Evolutionary conservation across 35 echinoderm and acorn worm genomes (phyloP).

Genomic region (Amphiura filiformis): DNA sequence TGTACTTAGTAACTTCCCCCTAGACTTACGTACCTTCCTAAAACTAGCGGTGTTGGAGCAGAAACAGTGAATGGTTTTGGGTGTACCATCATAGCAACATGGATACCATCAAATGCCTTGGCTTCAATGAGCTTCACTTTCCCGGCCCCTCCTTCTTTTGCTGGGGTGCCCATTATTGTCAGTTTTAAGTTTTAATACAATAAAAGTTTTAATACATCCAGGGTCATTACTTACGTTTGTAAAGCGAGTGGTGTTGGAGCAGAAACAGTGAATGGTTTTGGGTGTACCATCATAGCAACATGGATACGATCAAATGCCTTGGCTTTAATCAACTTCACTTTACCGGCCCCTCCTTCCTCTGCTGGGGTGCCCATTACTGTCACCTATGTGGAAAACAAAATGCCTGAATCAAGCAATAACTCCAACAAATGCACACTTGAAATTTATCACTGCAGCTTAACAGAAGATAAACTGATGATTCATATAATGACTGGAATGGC

Average conservation of each 20-base stretch:
- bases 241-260: background rate
- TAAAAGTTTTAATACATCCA: too few relatives aligned
- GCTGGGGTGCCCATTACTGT: slow-evolving; percentile 56
- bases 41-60: background rate
- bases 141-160: slow-evolving; percentile 48
- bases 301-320: slow-evolving; percentile 47
- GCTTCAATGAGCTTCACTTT: slow-evolving; percentile 27
- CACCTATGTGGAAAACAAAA: too few relatives aligned
- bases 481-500: too few relatives aligned
- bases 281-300: slow-evolving; percentile 60
- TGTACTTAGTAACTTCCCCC: too few relatives aligned
- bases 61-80: slow-evolving; percentile 15
- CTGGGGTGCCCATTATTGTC: slow-evolving; percentile 49
- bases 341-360: slow-evolving; percentile 46
- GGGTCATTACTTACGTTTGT: background rate
- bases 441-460: too few relatives aligned
- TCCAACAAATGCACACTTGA: too few relatives aligned
- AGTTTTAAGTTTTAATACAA: too few relatives aligned
- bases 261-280: slow-evolving; percentile 14
- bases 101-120: slow-evolving; percentile 43
- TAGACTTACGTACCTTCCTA: background rate
- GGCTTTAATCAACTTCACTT: slow-evolving; percentile 24
- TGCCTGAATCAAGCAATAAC: too few relatives aligned
- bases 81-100: slow-evolving; percentile 61
- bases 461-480: too few relatives aligned